phyloP scores from a whole-genome alignment of 2,888 invertebrate species.

The Cylloceria caligata region DNA sequence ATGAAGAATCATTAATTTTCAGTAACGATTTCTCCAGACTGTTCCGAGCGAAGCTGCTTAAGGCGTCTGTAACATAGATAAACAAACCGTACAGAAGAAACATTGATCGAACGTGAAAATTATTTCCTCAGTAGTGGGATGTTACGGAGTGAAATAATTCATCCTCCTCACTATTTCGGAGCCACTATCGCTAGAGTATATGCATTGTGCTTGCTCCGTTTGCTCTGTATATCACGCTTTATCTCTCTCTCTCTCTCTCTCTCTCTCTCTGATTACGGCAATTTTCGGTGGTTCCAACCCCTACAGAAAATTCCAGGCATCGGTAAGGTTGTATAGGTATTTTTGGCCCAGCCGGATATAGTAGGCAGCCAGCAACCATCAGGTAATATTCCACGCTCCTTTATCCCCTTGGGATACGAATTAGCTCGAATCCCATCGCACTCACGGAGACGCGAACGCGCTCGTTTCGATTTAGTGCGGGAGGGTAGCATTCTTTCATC shows the following conservation, averaged over 20 bases:
- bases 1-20: conserved; percentile 14
- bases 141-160: neutral
- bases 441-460: neutral
- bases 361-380: conserved; percentile 10
- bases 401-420: conserved; percentile 26
- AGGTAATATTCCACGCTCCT: neutral
- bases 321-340: conserved; percentile 2
- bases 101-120: neutral
- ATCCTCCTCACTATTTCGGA: neutral
- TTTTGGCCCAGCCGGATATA: neutral
- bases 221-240: neutral
- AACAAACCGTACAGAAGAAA: neutral
- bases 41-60: neutral
- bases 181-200: neutral
- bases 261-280: conserved; percentile 38
- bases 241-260: conserved; percentile 31
- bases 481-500: conserved; percentile 28
- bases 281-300: conserved; percentile 22
- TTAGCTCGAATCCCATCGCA: conserved; percentile 37
- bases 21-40: neutral
- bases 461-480: conserved; percentile 1
- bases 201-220: neutral
- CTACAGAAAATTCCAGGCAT: conserved; percentile 19
- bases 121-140: neutral
- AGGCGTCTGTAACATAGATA: neutral